These are phyloP conservation scores for Tangara arthus DNA, from an alignment of 2,797 vertebrate species.

Conservation along the genomic window DNA sequence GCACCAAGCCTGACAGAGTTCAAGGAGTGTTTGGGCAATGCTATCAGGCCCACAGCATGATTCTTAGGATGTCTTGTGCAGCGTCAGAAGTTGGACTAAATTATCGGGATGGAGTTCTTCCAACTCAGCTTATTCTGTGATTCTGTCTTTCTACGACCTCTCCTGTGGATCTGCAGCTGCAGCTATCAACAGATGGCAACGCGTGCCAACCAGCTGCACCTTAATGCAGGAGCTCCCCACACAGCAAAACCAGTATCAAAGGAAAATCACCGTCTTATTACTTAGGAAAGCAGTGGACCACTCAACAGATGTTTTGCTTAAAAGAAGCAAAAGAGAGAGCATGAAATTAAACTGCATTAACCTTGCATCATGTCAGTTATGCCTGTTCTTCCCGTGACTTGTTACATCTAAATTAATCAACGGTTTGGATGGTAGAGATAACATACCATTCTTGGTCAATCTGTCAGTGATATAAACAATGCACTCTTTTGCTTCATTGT, in stretches of 20 bases:
- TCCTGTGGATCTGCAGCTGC: not conserved
- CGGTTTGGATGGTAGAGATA: not conserved
- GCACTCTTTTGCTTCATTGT: not conserved
- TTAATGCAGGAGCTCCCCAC: not conserved
- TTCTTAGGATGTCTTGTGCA: not conserved
- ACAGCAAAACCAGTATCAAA: not conserved
- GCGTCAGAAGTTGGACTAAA: not conserved
- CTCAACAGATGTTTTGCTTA: not conserved
- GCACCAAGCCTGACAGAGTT: not conserved
- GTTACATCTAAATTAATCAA: not conserved
- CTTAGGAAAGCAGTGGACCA: not conserved
- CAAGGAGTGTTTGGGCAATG: not conserved
- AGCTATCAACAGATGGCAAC: not conserved
- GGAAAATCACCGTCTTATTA: fast-evolving
- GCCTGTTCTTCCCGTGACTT: not conserved
- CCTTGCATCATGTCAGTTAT: not conserved
- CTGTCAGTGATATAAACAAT: not conserved
- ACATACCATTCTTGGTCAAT: not conserved
- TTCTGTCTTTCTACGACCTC: not conserved
- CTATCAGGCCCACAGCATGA: not conserved
- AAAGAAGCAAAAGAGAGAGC: not conserved
- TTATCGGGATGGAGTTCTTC: not conserved
- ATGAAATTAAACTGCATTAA: not conserved
- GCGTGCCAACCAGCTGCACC: not conserved
- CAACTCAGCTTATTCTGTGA: too few species aligned